phyloP scores from a whole-genome alignment of 2,113 vertebrate genomes.

The Dromiciops gliroides region DNA sequence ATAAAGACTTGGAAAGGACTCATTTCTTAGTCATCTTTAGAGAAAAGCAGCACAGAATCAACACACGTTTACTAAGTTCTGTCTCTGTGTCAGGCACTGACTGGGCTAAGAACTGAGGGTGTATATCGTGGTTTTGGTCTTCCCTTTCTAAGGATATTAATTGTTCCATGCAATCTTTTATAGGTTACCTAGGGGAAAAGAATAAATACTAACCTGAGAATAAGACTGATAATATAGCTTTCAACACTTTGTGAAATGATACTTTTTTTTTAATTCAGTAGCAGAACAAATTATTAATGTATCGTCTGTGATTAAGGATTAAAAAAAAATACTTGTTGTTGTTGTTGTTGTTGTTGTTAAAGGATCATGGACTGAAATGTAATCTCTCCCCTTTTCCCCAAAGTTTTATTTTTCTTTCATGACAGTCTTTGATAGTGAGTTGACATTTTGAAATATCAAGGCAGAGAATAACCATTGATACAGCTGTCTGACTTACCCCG shows the following conservation, averaged over 20 bases:
- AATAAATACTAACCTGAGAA: conserved; percentile 47
- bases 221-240: conserved; percentile 32
- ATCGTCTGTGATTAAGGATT: conserved; percentile 17
- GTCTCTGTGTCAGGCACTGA: neutral
- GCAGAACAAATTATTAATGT: neutral
- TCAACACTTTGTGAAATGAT: conserved; percentile 31
- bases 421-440: conserved; percentile 41
- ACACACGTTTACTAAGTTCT: neutral
- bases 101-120: neutral
- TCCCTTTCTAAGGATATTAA: neutral
- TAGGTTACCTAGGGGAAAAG: neutral
- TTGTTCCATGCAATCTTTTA: neutral
- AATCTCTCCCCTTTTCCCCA: conserved; percentile 12
- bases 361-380: neutral
- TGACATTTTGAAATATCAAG: conserved; percentile 78
- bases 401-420: conserved; percentile 1
- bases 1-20: neutral
- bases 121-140: neutral
- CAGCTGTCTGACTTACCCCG: conserved; percentile 73
- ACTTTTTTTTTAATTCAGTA: neutral
- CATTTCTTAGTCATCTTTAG: neutral
- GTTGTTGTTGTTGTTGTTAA: conserved; percentile 46
- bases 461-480: conserved; percentile 72
- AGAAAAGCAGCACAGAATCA: neutral
- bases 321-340: conserved; percentile 3